Evolutionary conservation across 2,888 invertebrate species (phyloP).

Genomic region (Loripinus fragilis): DNA sequence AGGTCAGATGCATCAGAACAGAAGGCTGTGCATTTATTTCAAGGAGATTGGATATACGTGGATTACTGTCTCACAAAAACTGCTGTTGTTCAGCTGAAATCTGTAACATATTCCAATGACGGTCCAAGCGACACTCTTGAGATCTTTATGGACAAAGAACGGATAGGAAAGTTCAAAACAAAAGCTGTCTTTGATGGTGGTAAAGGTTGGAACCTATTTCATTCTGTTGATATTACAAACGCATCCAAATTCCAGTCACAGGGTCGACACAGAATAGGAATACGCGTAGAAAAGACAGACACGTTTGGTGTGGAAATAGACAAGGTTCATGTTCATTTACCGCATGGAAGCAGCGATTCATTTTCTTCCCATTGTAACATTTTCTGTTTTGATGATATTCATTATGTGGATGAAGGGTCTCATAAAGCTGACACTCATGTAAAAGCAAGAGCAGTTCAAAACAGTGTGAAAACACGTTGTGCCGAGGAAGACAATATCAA

Average conservation of each 20-base stretch:
- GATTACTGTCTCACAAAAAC: conserved; percentile 60
- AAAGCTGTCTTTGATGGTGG: conserved; percentile 31
- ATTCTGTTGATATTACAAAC: conserved; percentile 23
- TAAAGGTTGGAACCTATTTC: conserved; percentile 51
- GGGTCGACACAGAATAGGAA: conserved; percentile 54
- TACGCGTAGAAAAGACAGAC: conserved; percentile 53
- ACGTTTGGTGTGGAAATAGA: conserved; percentile 69
- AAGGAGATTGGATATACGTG: conserved; percentile 35
- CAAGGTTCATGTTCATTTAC: conserved; percentile 39
- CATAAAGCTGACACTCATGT: neutral
- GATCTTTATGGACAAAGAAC: conserved; percentile 48
- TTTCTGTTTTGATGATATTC: conserved; percentile 62
- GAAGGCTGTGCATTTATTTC: conserved; percentile 49
- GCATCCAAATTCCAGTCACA: conserved; percentile 17
- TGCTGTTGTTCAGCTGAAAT: conserved; percentile 38
- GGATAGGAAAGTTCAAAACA: conserved; percentile 41
- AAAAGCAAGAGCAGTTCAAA: conserved; percentile 44
- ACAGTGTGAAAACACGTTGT: conserved; percentile 62
- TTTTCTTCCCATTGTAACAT: conserved; percentile 61
- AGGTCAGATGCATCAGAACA: conserved; percentile 42
- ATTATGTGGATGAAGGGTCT: conserved; percentile 38
- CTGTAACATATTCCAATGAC: conserved; percentile 63
- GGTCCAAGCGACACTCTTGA: conserved; percentile 52
- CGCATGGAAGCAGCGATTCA: conserved; percentile 21
- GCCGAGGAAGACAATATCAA: conserved; percentile 73